Percentiles rank a stretch among this genome's conserved stretches.
These are phyloP conservation scores for Lasiommata megera DNA, from an alignment of 2,888 invertebrate genomes.

Conservation along the genomic window DNA sequence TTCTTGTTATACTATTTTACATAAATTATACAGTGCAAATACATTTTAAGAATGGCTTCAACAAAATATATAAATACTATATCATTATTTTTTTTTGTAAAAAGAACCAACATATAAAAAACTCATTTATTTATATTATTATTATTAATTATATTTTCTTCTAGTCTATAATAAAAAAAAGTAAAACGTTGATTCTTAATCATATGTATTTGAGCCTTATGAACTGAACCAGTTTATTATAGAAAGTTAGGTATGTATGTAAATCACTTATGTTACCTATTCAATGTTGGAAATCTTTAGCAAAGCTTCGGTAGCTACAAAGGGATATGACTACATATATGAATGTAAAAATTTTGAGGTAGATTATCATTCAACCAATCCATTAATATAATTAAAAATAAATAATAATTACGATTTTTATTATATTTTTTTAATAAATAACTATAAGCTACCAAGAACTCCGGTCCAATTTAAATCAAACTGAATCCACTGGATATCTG, in stretches of 20 bases:
- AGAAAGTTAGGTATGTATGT: background rate
- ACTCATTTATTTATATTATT: background rate
- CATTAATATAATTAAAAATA: constrained; percentile 14
- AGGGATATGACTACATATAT: constrained; percentile 14
- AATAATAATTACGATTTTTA: background rate
- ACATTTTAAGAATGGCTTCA: background rate
- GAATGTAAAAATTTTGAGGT: constrained; percentile 44
- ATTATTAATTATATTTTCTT: background rate
- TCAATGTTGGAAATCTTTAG: background rate
- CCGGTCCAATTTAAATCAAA: constrained; percentile 13
- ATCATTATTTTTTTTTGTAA: background rate
- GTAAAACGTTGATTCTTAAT: constrained; percentile 1
- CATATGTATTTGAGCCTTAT: background rate
- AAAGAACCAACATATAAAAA: constrained; percentile 5
- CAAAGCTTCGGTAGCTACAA: constrained; percentile 2
- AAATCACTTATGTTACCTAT: background rate
- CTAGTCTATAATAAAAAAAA: background rate
- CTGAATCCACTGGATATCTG: background rate
- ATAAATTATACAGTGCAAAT: background rate
- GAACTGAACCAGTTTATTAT: background rate
- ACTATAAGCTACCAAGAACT: constrained; percentile 9
- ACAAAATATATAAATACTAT: constrained; percentile 2
- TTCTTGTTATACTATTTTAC: background rate
- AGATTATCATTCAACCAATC: constrained; percentile 38
- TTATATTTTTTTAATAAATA: background rate